Evolutionary conservation across 2,113 vertebrate genomes (phyloP), one percentile per base, ranked within the genome.

Genomic region (Orcinus orca): DNA sequence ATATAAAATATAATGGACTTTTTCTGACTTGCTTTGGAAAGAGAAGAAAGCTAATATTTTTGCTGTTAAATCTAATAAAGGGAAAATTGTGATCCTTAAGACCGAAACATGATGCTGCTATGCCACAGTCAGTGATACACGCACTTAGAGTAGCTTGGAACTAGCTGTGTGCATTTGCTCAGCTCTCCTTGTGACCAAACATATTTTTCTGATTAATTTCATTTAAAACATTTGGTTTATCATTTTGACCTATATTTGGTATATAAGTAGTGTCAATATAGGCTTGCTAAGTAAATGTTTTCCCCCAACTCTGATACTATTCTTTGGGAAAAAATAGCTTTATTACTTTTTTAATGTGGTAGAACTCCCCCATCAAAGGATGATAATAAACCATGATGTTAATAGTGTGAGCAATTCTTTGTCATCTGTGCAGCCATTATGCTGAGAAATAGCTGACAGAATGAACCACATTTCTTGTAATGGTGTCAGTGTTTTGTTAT

Each of bases 371-470:
- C 10, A 60, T 76, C 92, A 63, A 77, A 98, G 86, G 95, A 97
- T 93, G 90, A 96, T 86, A 97, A 97, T 92, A 98, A 98, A 90
- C 31, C 25, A 74, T 96, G 81, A 55, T 95, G 38, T 96, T 97
- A 74, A 95, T 73, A 95, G 82, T 97, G 77, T 97, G 79, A 97
- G 62, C 55, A 98, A 87, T 92, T 71, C 77, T 98, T 98, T 98
- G 47, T 98, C 95, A 98, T 97, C 96, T 85, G 11, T 81, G 71
- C 77, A 97, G 90, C 83, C 97, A 97, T 97, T 98, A 98, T 80
- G 7, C 60, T 73, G 70, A 97, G 80, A 97, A 98, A 95, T 21
- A 95, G 47, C 86, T 97, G 97, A 97, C 92, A 96, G 98, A 97
- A 97, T 4, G 13, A 97, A 71, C 86, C 44, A 94, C 86, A 41